These are phyloP conservation scores for Archaeoteleia sp. DNA, from an alignment of 2,888 invertebrate genomes.

Conservation along the genomic window DNA sequence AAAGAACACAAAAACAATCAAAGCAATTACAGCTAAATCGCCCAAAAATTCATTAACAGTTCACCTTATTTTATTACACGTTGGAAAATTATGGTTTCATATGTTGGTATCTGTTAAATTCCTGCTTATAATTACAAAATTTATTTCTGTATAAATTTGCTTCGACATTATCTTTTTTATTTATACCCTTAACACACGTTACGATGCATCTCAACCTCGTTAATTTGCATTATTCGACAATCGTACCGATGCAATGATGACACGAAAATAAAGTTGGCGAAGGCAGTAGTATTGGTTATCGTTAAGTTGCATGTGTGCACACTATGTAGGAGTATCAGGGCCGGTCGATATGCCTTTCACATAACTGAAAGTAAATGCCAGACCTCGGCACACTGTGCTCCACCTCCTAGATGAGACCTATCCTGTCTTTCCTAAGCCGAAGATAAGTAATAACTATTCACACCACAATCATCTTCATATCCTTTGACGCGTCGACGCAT, in stretches of 20 bases:
- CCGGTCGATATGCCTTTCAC: constrained; percentile 73
- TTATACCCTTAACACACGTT: no score
- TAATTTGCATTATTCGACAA: constrained; percentile 6
- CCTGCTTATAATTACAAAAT: no score
- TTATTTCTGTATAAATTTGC: not conserved
- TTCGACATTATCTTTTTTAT: not conserved
- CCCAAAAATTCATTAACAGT: no score
- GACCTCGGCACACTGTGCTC: constrained; percentile 60
- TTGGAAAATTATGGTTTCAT: no score
- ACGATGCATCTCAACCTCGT: not conserved
- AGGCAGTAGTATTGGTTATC: constrained; percentile 11
- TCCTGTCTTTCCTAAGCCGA: constrained; percentile 56
- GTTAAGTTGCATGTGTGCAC: constrained; percentile 56
- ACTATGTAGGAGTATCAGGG: constrained; percentile 68
- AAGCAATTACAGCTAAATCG: no score
- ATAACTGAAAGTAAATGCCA: constrained; percentile 74
- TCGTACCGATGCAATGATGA: not conserved
- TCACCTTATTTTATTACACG: no score
- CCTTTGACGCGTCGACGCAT: constrained; percentile 12
- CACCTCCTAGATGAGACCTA: constrained; percentile 66
- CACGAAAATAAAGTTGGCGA: constrained; percentile 19
- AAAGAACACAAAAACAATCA: no score
- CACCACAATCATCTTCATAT: constrained; percentile 36
- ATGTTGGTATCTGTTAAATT: no score
- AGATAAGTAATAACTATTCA: constrained; percentile 58